Percentiles rank a stretch among this genome's conserved stretches.
Conservation (phyloP, 2,113 vertebrate species). For the Tragelaphus buxtoni region DNA sequence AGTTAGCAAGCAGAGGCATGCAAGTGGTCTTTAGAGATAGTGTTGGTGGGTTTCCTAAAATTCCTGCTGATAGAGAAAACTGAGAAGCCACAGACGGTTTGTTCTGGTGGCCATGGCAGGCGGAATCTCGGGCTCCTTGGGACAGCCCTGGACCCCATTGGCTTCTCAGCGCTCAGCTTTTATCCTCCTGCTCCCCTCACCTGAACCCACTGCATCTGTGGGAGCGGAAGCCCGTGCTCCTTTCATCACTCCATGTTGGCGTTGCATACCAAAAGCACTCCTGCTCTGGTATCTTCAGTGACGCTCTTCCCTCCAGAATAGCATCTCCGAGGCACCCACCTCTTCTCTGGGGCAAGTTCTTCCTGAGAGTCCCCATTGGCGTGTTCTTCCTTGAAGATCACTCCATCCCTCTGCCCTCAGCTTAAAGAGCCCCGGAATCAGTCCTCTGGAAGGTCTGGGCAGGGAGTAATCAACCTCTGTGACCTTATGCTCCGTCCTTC, state of each 20-base stretch:
- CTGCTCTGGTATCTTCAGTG: not conserved
- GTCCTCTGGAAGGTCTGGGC: not conserved
- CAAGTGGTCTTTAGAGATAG: not conserved
- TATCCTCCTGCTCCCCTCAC: not conserved
- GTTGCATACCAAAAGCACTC: not conserved
- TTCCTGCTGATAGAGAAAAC: not conserved
- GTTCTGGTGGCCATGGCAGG: not conserved
- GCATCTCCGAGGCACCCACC: not conserved
- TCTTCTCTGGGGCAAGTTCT: not conserved
- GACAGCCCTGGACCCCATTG: not conserved
- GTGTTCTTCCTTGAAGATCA: not conserved
- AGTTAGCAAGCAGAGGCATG: not conserved
- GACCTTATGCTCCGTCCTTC: not conserved
- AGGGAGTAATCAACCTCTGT: conserved; percentile 5
- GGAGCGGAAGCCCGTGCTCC: not conserved
- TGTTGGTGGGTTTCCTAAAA: not conserved
- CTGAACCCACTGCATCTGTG: not conserved
- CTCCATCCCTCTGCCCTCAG: not conserved
- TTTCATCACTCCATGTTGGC: not conserved
- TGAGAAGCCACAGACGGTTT: not conserved
- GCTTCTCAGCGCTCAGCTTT: not conserved
- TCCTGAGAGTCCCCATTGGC: not conserved
- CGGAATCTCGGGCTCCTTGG: not conserved
- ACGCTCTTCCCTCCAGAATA: not conserved
- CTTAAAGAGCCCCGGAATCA: not conserved